Evolutionary conservation across 2,113 vertebrate species (phyloP).

Genomic region (Papio anubis): DNA sequence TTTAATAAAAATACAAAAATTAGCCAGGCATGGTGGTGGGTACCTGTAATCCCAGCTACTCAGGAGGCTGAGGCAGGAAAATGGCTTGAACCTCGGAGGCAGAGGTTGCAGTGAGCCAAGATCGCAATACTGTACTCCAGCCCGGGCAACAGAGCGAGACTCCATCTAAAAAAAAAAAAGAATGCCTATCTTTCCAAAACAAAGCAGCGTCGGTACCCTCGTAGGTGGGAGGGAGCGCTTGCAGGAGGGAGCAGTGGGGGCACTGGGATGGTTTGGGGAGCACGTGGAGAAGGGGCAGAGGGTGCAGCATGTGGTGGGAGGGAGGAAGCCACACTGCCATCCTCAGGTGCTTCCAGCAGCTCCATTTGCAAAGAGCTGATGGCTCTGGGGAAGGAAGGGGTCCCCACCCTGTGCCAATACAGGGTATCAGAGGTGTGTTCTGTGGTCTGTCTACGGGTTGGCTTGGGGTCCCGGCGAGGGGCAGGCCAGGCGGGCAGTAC

Average conservation of each 20-base stretch:
- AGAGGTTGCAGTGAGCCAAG: no score
- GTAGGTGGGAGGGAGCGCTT: neutral
- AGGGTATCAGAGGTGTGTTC: rapidly evolving
- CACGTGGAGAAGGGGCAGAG: neutral
- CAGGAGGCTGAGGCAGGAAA: no score
- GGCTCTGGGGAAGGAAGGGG: neutral
- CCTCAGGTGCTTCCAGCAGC: neutral
- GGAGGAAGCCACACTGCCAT: neutral
- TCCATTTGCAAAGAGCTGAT: neutral
- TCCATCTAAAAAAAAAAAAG: no score
- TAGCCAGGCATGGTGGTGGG: no score
- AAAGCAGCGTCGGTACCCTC: rapidly evolving
- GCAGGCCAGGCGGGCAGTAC: neutral
- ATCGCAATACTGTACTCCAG: no score
- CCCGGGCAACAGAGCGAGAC: no score
- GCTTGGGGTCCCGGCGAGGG: neutral
- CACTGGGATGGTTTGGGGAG: neutral
- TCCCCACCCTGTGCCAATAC: neutral
- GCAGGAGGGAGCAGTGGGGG: neutral
- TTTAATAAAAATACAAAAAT: no score
- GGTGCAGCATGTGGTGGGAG: neutral
- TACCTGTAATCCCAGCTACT: no score
- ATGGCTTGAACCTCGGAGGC: no score
- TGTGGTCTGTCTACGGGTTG: neutral
- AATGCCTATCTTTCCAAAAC: neutral